A percentile compares a stretch with the other conserved stretches of the same genome.
Evolutionary conservation across 2,888 invertebrate species (phyloP).

Genomic region (Coleophora flavipennella): DNA sequence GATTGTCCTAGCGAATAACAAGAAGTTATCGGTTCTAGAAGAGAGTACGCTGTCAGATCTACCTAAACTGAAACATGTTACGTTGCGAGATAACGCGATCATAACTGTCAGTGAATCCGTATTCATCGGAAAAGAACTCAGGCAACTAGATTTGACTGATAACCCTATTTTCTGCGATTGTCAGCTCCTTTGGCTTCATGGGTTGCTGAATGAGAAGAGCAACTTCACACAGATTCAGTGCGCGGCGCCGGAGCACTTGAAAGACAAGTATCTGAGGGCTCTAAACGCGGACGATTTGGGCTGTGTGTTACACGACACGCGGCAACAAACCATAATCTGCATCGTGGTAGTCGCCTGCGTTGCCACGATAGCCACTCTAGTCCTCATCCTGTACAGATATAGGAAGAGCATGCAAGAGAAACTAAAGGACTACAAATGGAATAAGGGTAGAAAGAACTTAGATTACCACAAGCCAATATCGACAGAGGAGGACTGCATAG

Average conservation of each 20-base stretch:
- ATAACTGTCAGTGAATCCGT: slow-evolving; percentile 83
- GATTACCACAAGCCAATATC: slow-evolving; percentile 93
- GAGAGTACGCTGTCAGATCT: slow-evolving; percentile 84
- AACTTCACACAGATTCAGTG: slow-evolving; percentile 83
- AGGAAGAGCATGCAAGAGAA: slow-evolving; percentile 86
- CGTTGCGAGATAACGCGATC: slow-evolving; percentile 85
- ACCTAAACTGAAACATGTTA: slow-evolving; percentile 83
- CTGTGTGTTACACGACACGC: slow-evolving; percentile 84
- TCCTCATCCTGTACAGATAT: slow-evolving; percentile 83
- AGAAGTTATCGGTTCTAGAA: slow-evolving; percentile 79
- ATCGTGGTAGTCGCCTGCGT: slow-evolving; percentile 82
- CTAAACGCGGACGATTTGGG: slow-evolving; percentile 85
- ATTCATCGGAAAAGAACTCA: slow-evolving; percentile 84
- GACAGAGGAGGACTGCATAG: slow-evolving; percentile 86
- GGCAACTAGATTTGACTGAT: slow-evolving; percentile 83
- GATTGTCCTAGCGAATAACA: slow-evolving; percentile 83
- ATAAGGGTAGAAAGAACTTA: slow-evolving; percentile 85
- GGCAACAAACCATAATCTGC: slow-evolving; percentile 85
- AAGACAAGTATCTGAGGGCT: slow-evolving; percentile 77
- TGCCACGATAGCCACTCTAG: slow-evolving; percentile 79
- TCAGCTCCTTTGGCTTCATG: slow-evolving; percentile 83
- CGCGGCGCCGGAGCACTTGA: slow-evolving; percentile 79
- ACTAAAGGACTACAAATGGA: slow-evolving; percentile 87
- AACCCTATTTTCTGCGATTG: slow-evolving; percentile 89
- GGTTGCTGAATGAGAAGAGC: slow-evolving; percentile 77